Base-by-base conservation (phyloP, 1,140 invertebrate species). In the Drosophila teissieri region DNA sequence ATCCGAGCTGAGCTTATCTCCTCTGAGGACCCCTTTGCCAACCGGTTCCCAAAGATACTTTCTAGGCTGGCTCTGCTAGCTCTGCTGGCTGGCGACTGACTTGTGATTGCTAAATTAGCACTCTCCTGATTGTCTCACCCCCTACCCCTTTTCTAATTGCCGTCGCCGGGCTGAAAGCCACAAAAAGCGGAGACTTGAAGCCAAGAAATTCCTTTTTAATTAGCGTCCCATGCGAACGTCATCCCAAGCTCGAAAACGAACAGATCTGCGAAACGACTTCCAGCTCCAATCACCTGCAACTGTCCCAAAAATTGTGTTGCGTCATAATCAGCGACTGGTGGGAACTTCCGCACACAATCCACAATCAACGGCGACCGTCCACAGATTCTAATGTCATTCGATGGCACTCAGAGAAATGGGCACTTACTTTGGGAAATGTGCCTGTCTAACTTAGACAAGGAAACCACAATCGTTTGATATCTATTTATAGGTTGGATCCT, bases 71-170 rank as follows among this genome's bases (percentile, higher is more conserved):
- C 42, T 37, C 12, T 27, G 19, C 73, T 61, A 49, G 39, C 54
- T 37, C 12, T 27, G 19, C 73, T 61, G 49, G 19, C 73, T 61
- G 53, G 44, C 54, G 54, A 46, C 73, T 60, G 63, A 75, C 82
- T 85, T 85, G 82, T 85, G 82, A 85, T 86, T 86, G 67, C 83
- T 86, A 85, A 85, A 85, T 85, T 85, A 85, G 82, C 82, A 85
- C 82, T 85, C 82, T 86, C 82, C 82, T 86, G 82, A 78, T 85
- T 86, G 81, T 60, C 74, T 42, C 31, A 15, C 22, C 48, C 15
- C 36, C 40, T 42, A 14, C 44, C 46, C 51, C 53, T 74, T 81
- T 74, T 86, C 81, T 85, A 85, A 85, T 85, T 85, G 82, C 78
- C 57, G 58, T 69, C 73, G 79, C 64, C 58, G 65, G 51, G 39